Conservation (phyloP, 2,797 vertebrate genomes). For the Lutjanus campechanus region DNA sequence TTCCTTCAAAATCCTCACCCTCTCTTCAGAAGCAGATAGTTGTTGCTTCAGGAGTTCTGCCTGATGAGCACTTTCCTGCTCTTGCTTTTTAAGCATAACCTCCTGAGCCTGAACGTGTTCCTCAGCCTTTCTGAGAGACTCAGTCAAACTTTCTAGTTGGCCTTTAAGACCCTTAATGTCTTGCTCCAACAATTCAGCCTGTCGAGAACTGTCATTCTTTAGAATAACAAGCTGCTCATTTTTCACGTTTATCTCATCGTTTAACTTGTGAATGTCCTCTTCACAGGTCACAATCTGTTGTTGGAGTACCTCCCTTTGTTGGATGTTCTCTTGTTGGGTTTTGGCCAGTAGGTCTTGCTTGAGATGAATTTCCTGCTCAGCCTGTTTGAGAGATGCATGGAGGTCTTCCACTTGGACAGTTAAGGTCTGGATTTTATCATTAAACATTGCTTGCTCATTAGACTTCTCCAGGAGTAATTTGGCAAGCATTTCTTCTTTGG, state of each 20-base stretch:
- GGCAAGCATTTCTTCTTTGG: constrained; percentile 68
- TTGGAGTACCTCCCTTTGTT: constrained; percentile 61
- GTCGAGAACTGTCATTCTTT: constrained; percentile 35
- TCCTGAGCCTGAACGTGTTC: constrained; percentile 53
- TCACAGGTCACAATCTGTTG: constrained; percentile 57
- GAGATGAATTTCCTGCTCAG: constrained; percentile 67
- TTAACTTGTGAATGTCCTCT: constrained; percentile 70
- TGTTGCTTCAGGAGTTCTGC: constrained; percentile 55
- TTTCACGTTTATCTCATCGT: constrained; percentile 51
- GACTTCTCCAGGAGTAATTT: constrained; percentile 62
- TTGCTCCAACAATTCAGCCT: constrained; percentile 48
- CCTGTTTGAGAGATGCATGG: constrained; percentile 52
- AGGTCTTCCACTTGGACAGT: constrained; percentile 56
- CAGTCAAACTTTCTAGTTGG: constrained; percentile 42
- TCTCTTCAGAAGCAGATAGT: constrained; percentile 53
- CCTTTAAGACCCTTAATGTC: constrained; percentile 51
- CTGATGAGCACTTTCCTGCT: constrained; percentile 51
- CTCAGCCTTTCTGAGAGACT: constrained; percentile 56
- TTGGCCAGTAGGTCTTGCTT: constrained; percentile 62
- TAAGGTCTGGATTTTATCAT: constrained; percentile 81
- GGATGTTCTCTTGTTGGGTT: constrained; percentile 49
- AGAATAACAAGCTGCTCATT: constrained; percentile 55
- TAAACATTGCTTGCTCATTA: constrained; percentile 52
- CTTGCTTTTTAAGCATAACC: constrained; percentile 42
- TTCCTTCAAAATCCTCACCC: constrained; percentile 45